Evolutionary conservation across 2,888 invertebrate species (phyloP).

Genomic region (Xestia sexstrigata): DNA sequence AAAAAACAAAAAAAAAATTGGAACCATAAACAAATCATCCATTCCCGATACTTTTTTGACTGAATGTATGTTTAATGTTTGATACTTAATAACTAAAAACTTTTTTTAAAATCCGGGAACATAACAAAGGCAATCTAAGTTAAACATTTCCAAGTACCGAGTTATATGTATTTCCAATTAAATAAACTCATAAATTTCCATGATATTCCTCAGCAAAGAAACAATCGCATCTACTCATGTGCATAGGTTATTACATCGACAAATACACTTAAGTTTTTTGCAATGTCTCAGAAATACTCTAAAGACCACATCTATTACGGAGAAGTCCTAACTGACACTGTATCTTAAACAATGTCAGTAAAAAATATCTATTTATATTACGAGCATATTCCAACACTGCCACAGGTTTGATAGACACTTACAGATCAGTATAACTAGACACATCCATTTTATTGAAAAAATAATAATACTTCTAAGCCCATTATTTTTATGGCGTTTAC

Average conservation of each 20-base stretch:
- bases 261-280: slow-evolving; percentile 21
- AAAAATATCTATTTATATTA: slow-evolving; percentile 31
- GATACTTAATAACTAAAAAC: not conserved
- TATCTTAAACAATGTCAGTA: slow-evolving; percentile 26
- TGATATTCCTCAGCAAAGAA: not conserved
- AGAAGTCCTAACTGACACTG: slow-evolving; percentile 17
- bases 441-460: slow-evolving; percentile 22
- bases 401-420: slow-evolving; percentile 1
- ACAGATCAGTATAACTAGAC: not conserved
- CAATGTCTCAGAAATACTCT: slow-evolving; percentile 15
- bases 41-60: too few relatives aligned
- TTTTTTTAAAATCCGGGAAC: not conserved
- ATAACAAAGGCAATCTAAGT: not conserved
- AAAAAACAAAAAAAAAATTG: too few relatives aligned
- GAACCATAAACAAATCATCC: too few relatives aligned
- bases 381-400: slow-evolving; percentile 29
- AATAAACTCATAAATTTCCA: not conserved
- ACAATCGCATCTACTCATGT: slow-evolving; percentile 12
- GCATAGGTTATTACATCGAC: slow-evolving; percentile 11
- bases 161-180: not conserved
- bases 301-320: slow-evolving; percentile 3
- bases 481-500: slow-evolving; percentile 63
- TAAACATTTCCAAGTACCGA: not conserved
- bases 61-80: not conserved
- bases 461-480: slow-evolving; percentile 45